These are phyloP conservation scores for Empidonax traillii DNA, from an alignment of 2,113 vertebrate genomes.

Conservation along the genomic window DNA sequence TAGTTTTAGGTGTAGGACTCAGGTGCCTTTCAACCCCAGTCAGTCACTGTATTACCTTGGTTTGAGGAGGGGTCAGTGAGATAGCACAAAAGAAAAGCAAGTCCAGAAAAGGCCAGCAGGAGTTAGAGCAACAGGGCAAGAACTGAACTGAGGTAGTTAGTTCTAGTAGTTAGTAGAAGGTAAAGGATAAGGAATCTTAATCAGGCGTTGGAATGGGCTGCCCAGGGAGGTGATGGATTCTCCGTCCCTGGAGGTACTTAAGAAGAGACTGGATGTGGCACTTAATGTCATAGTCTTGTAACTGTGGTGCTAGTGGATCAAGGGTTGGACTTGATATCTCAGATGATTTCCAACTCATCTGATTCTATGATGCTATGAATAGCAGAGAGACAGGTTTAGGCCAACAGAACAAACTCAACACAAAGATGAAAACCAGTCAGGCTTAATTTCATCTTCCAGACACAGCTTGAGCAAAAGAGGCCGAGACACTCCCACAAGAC, in stretches of 20 bases:
- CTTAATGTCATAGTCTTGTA: too few relatives aligned
- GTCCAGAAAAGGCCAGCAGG: not conserved
- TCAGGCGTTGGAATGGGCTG: too few relatives aligned
- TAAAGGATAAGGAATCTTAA: not conserved
- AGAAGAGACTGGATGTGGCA: too few relatives aligned
- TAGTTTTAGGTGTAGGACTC: not conserved
- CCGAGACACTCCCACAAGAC: not conserved
- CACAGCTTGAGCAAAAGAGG: not conserved
- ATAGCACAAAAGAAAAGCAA: not conserved
- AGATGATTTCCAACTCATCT: too few relatives aligned
- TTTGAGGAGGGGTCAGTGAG: not conserved
- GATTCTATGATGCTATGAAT: too few relatives aligned
- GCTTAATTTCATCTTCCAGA: not conserved
- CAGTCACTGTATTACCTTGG: not conserved
- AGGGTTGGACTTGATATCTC: too few relatives aligned
- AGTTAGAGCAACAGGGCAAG: not conserved
- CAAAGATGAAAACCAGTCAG: not conserved
- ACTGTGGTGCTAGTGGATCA: too few relatives aligned
- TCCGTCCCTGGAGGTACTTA: too few relatives aligned
- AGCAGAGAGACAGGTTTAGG: not conserved
- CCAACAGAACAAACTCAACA: not conserved
- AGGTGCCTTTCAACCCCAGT: not conserved
- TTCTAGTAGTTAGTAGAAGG: too few relatives aligned
- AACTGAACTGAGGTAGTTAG: not conserved
- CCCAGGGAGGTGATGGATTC: too few relatives aligned